These are phyloP conservation scores for Plodia interpunctella DNA, from an alignment of 1,140 invertebrate species.

Conservation along the genomic window DNA sequence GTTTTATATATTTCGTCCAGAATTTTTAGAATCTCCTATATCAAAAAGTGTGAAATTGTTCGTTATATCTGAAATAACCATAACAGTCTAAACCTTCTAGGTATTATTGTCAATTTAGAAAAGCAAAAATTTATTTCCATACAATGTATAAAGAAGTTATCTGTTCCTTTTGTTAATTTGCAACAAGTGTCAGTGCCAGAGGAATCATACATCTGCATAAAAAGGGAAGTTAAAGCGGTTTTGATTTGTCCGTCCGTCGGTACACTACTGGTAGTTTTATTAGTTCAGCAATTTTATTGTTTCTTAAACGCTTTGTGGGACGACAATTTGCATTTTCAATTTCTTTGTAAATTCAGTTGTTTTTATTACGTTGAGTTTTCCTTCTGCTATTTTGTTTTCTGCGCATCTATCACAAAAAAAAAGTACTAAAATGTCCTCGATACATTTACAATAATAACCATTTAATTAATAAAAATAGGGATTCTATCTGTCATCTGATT, in stretches of 20 bases:
- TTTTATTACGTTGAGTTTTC: not conserved
- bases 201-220: constrained; percentile 45
- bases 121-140: too few species aligned
- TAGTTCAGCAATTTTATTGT: constrained; percentile 8
- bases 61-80: too few species aligned
- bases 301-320: constrained; percentile 2
- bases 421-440: too few species aligned
- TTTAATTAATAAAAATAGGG: too few species aligned
- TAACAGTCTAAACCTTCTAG: too few species aligned
- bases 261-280: constrained; percentile 9
- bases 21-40: too few species aligned
- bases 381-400: not conserved
- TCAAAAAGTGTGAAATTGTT: too few species aligned
- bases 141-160: not conserved
- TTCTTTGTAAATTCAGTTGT: not conserved
- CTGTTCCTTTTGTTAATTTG: not conserved
- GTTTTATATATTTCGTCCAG: too few species aligned
- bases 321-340: constrained; percentile 2
- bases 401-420: too few species aligned
- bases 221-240: constrained; percentile 33
- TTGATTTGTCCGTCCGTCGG: constrained; percentile 21
- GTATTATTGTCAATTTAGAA: too few species aligned
- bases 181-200: constrained; percentile 33
- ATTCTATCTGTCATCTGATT: too few species aligned
- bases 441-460: too few species aligned